Evolutionary conservation across 2,888 invertebrate species (phyloP), one percentile per base, ranked within the genome.

Genomic region (Papilio elwesi): DNA sequence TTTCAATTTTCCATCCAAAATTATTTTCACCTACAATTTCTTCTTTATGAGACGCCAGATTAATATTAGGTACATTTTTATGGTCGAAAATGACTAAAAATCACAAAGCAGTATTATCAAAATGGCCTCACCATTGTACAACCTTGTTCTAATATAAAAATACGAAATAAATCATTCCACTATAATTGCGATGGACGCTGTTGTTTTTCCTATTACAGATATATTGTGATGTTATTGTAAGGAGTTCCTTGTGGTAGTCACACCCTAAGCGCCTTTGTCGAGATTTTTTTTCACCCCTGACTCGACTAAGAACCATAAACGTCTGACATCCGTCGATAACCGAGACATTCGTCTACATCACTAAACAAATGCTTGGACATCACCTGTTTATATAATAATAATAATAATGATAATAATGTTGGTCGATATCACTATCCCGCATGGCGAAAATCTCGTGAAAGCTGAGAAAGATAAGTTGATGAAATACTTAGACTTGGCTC

Each of bases 161-260:
- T 57, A n/a, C 2, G 2, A n/a, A 7, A 57, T 13, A 15, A 9
- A n/a, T 59, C n/a, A 59, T 59, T n/a, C 43, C n/a, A 43, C 59
- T 59, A 59, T 59, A 55, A 65, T 38, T 5, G 36, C 36, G 38
- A 68, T 68, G 38, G n/a, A 8, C 49, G 26, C 26, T 26, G 1
- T 64, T 70, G 63, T 70, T 70, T 71, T 55, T 49, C 63, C 26
- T 55, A 49, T 63, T 63, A 63, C 36, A 59, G 55, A 72, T 72
- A 68, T 72, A 57, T 64, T 36, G 68, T 68, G 38, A 72, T 72
- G 64, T 68, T 68, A 64, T 53, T 63, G 68, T 68, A 16, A 26
- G 62, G 26, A 49, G 55, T 68, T 63, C 68, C 57, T 72, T 72
- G 63, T 51, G 57, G 47, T 8, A 5, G 63, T 36, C 38, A 15